phyloP scores from a whole-genome alignment of 2,888 invertebrate species.

The Andrena fulva region DNA sequence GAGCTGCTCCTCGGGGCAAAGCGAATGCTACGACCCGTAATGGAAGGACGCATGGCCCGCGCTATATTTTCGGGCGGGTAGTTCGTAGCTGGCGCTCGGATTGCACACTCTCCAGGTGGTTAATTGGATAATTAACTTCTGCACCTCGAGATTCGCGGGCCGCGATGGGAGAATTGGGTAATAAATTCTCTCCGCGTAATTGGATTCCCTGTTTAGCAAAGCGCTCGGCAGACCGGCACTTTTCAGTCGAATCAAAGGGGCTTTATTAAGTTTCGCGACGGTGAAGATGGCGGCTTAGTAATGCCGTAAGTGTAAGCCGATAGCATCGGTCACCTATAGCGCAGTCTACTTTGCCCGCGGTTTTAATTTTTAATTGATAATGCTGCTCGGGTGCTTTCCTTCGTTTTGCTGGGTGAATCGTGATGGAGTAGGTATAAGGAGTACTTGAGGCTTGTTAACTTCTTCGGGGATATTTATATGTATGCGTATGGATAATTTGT shows the following conservation, averaged over 20 bases:
- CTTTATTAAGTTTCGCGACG: slow-evolving; percentile 3
- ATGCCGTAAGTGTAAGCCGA: too few species aligned
- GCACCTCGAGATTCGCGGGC: slow-evolving; percentile 17
- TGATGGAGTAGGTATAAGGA: too few species aligned
- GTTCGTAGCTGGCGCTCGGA: neutral
- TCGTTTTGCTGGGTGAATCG: too few species aligned
- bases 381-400: too few species aligned
- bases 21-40: slow-evolving; percentile 10
- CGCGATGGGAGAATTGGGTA: neutral
- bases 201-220: slow-evolving; percentile 36
- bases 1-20: slow-evolving; percentile 3
- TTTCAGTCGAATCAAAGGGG: slow-evolving; percentile 27
- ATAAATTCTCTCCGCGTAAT: slow-evolving; percentile 29
- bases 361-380: too few species aligned
- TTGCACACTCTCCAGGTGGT: neutral
- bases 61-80: slow-evolving; percentile 42
- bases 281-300: too few species aligned
- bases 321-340: too few species aligned
- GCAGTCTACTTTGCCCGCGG: too few species aligned
- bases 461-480: too few species aligned
- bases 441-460: too few species aligned
- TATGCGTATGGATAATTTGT: too few species aligned
- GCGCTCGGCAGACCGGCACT: neutral
- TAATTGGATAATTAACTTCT: slow-evolving; percentile 47
- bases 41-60: slow-evolving; percentile 1